phyloP scores from a whole-genome alignment of 1,140 invertebrate genomes.

The Steinernema khuongi region DNA sequence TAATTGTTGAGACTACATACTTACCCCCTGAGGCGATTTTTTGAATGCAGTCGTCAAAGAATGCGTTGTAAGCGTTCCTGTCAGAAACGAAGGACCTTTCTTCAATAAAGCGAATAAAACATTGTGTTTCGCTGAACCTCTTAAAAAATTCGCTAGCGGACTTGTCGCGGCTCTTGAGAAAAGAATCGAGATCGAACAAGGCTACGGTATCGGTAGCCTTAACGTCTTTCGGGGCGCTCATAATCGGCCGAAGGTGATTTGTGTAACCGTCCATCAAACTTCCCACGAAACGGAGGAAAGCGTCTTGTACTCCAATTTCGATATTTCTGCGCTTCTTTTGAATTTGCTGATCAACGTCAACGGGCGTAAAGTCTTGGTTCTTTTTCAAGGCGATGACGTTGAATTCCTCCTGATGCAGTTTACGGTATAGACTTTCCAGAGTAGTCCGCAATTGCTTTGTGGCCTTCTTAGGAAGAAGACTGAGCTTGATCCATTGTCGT shows the following conservation, averaged over 20 bases:
- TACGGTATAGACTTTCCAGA: conserved; percentile 26
- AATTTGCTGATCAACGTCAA: conserved; percentile 35
- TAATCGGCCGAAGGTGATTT: conserved; percentile 82
- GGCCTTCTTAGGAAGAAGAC: conserved; percentile 56
- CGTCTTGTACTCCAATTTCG: conserved; percentile 90
- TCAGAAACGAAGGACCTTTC: conserved; percentile 96
- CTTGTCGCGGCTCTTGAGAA: conserved; percentile 61
- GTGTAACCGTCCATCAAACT: conserved; percentile 85
- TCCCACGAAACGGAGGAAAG: conserved; percentile 91
- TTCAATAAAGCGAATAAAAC: conserved; percentile 78
- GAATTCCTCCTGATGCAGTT: conserved; percentile 27
- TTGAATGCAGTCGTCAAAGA: conserved; percentile 95
- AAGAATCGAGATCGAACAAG: conserved; percentile 85
- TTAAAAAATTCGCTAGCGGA: conserved; percentile 50
- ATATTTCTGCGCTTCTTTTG: conserved; percentile 60
- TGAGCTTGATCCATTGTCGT: conserved; percentile 47
- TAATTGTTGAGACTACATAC: conserved; percentile 1
- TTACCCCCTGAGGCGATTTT: conserved; percentile 61
- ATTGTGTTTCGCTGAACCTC: conserved; percentile 53
- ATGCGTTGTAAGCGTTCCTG: conserved; percentile 74
- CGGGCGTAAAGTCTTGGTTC: conserved; percentile 32
- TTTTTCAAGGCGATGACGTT: conserved; percentile 16
- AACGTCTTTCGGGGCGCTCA: conserved; percentile 81
- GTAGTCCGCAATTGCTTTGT: conserved; percentile 41
- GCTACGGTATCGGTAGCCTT: conserved; percentile 83